phyloP scores from a whole-genome alignment of 2,888 invertebrate genomes.

The Cheilosia pagana region DNA sequence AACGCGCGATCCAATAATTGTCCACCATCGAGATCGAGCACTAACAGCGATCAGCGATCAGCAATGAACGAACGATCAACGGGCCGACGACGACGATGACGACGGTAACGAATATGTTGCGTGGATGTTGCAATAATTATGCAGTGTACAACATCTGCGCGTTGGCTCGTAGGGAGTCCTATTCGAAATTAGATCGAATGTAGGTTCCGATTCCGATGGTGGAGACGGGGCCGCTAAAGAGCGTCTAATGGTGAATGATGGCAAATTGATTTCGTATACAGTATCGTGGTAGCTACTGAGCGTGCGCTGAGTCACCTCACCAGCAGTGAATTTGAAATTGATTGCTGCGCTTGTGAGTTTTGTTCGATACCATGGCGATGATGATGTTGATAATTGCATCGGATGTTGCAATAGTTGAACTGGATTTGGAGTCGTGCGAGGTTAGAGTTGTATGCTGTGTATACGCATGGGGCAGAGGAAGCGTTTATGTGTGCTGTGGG shows the following conservation, averaged over 20 bases:
- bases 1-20: slow-evolving; percentile 59
- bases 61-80: neutral
- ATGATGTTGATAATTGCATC: slow-evolving; percentile 65
- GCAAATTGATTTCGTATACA: slow-evolving; percentile 57
- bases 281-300: slow-evolving; percentile 42
- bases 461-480: slow-evolving; percentile 32
- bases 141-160: slow-evolving; percentile 68
- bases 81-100: neutral
- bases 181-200: slow-evolving; percentile 61
- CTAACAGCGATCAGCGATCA: neutral
- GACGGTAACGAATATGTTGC: slow-evolving; percentile 58
- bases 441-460: slow-evolving; percentile 1
- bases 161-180: slow-evolving; percentile 48
- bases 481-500: slow-evolving; percentile 53
- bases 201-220: slow-evolving; percentile 51
- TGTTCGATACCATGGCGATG: slow-evolving; percentile 44
- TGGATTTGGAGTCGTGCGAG: slow-evolving; percentile 17
- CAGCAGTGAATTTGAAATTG: slow-evolving; percentile 49
- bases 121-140: slow-evolving; percentile 74
- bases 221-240: slow-evolving; percentile 37
- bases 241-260: slow-evolving; percentile 57
- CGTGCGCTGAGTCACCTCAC: slow-evolving; percentile 65
- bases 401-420: slow-evolving; percentile 48
- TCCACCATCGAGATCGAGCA: slow-evolving; percentile 50
- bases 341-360: slow-evolving; percentile 47